Evolutionary conservation across 2,113 vertebrate genomes (phyloP).

Genomic region (Tenrec ecaudatus): DNA sequence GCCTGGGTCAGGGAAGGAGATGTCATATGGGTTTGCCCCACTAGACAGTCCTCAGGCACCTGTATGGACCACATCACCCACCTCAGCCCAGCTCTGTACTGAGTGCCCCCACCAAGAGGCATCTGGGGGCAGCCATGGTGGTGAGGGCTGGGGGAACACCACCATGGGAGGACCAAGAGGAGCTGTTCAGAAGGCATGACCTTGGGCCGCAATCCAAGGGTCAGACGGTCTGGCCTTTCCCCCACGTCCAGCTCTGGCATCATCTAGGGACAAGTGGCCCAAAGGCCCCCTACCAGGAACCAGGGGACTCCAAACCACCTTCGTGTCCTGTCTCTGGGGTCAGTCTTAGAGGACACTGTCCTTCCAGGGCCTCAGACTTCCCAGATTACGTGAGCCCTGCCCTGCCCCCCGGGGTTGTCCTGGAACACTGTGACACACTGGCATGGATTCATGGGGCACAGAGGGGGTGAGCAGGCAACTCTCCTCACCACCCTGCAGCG

Average conservation of each 20-base stretch:
- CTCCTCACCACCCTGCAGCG: neutral
- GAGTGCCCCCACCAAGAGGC: neutral
- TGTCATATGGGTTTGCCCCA: neutral
- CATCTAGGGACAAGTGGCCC: neutral
- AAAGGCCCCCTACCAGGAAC: neutral
- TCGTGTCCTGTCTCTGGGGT: neutral
- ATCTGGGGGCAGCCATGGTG: neutral
- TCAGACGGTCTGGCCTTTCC: neutral
- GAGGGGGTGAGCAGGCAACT: neutral
- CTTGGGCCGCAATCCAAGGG: neutral
- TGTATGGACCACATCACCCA: neutral
- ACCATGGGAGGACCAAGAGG: neutral
- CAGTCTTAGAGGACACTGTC: neutral
- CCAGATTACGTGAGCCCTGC: neutral
- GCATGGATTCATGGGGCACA: neutral
- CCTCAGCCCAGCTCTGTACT: neutral
- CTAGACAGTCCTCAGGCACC: neutral
- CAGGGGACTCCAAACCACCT: neutral
- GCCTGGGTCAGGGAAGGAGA: neutral
- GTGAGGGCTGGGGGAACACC: too few relatives aligned
- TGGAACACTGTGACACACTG: neutral
- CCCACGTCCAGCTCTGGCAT: neutral
- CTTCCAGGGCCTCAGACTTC: neutral
- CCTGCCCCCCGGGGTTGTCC: accelerated
- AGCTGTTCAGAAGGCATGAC: neutral